phyloP scores from a whole-genome alignment of 2,113 vertebrate genomes.

The Sapayoa aenigma region DNA sequence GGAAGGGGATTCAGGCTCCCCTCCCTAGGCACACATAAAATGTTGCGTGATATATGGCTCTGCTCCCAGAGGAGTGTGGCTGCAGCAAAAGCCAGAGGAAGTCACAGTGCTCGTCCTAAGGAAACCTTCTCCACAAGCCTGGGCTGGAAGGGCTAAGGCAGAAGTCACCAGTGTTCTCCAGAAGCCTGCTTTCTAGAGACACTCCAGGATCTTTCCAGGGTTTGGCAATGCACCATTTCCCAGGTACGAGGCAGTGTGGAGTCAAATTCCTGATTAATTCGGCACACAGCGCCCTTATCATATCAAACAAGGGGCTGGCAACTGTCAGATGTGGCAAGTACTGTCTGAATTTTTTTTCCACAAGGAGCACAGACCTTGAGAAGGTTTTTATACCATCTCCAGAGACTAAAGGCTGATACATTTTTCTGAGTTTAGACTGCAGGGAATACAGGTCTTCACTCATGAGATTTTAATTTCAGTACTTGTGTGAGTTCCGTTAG shows the following conservation, averaged over 20 bases:
- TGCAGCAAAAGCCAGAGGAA: neutral
- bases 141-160: neutral
- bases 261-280: neutral
- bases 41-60: constrained; percentile 10
- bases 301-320: constrained; percentile 14
- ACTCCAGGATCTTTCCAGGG: neutral
- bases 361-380: neutral
- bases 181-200: neutral
- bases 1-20: constrained; percentile 16
- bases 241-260: neutral
- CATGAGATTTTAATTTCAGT: neutral
- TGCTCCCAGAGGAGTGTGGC: neutral
- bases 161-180: neutral
- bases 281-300: neutral
- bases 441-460: neutral
- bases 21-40: constrained; percentile 2
- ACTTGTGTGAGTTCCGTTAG: neutral
- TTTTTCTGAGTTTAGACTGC: constrained; percentile 5
- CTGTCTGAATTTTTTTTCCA: constrained; percentile 12
- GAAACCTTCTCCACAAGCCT: neutral
- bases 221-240: neutral
- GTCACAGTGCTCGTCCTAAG: neutral
- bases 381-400: constrained; percentile 19
- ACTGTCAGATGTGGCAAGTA: neutral
- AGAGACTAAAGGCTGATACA: neutral